Evolutionary conservation across 1,140 invertebrate species (phyloP), one percentile per base, ranked within the genome.

Genomic region (Camponotus vicinus): DNA sequence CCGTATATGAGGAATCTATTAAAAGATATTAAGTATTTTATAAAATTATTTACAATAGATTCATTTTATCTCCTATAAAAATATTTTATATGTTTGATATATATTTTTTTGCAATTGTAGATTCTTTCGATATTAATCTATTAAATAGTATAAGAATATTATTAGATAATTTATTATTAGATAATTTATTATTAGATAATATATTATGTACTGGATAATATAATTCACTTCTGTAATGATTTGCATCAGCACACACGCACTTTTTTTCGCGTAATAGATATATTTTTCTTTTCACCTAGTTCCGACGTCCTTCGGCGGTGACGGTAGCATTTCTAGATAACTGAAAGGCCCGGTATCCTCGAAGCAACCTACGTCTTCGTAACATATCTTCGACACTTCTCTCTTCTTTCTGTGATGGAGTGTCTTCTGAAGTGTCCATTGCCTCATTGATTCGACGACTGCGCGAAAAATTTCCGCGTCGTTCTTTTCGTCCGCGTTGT

Each of bases 311-410:
- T 98, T 97, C 0, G 98, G 98, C n/a, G 97, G 95, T 52, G 97
- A 97, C 3, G 98, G 98, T 15, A 99, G 93, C 95, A 98, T 98
- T 94, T 98, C 98, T 89, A 99, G 93, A 93, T 99, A 99, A 82
- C 98, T 97, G 94, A 99, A 99, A 0, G 98, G 98, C 0, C 98
- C 98, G 2, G 98, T 97, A 89, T 98, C 98, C 89, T 98, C 97
- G 94, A 99, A 99, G 92, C 99, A 99, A 6, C 98, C 98, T n/a
- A 99, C 96, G 76, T 98, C 97, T 3, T 97, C 97, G 92, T 99
- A 99, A 92, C 99, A 99, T 0, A 98, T 97, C 11, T 97, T 96
- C 67, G 97, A 97, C 18, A 96, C 96, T 13, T 97, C 97, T 85
- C 97, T 95, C 93, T 97, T 97, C 4, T 93, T 94, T 93, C 94